A percentile compares a stretch with the other conserved stretches of the same genome.
Conservation (phyloP, 2,888 invertebrate genomes). For the Pristionchus entomophagus region DNA sequence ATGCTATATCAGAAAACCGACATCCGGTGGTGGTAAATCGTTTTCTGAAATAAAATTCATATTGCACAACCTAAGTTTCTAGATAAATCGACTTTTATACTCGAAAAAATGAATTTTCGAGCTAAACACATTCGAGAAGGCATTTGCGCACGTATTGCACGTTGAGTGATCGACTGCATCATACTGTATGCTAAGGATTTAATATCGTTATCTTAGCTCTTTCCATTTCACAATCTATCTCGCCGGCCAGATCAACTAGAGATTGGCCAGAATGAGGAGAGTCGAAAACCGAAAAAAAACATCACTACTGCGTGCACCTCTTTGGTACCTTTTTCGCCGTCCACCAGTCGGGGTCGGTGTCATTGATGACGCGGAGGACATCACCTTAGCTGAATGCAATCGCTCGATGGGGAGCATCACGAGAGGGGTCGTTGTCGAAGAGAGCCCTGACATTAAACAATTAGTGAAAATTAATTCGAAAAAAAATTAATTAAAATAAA, state of each 20-base stretch:
- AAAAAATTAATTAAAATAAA: too few relatives aligned
- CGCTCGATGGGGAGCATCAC: constrained; percentile 92
- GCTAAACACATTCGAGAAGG: too few relatives aligned
- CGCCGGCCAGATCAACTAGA: constrained; percentile 74
- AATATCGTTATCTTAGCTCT: constrained; percentile 90
- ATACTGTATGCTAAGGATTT: too few relatives aligned
- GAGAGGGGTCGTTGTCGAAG: constrained; percentile 97
- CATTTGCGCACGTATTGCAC: too few relatives aligned
- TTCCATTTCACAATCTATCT: constrained; percentile 90
- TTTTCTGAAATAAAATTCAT: too few relatives aligned
- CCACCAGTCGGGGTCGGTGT: constrained; percentile 99
- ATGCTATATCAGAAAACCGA: too few relatives aligned
- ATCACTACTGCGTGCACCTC: neutral
- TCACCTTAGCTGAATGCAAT: constrained; percentile 97
- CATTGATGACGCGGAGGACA: constrained; percentile 97
- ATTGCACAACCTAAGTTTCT: too few relatives aligned
- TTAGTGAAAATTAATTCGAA: too few relatives aligned
- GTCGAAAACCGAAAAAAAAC: constrained; percentile 56
- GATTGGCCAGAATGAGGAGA: constrained; percentile 72
- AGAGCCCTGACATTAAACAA: constrained; percentile 87
- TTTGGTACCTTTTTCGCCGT: constrained; percentile 79
- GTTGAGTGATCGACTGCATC: too few relatives aligned
- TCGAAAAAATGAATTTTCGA: too few relatives aligned
- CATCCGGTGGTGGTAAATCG: too few relatives aligned
- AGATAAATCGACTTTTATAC: too few relatives aligned